Evolutionary conservation across 1,140 invertebrate species (phyloP).

Genomic region (Atopsyche davidsoni): DNA sequence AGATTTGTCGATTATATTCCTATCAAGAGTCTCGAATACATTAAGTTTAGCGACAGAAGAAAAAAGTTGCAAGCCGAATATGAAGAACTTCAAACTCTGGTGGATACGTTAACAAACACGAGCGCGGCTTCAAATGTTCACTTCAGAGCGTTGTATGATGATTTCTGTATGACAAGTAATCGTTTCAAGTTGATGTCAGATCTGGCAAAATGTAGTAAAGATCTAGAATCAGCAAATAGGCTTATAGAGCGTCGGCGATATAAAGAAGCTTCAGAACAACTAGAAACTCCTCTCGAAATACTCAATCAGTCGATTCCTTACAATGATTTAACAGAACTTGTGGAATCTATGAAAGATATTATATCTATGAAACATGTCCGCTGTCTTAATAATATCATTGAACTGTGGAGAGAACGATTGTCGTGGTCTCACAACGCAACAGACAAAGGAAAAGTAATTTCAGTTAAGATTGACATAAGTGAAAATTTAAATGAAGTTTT

Average conservation of each 20-base stretch:
- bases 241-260: slow-evolving; percentile 11
- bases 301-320: slow-evolving; percentile 7
- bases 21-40: slow-evolving; percentile 18
- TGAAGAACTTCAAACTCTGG: slow-evolving; percentile 7
- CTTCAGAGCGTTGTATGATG: slow-evolving; percentile 13
- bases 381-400: slow-evolving; percentile 17
- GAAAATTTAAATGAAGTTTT: slow-evolving; percentile 26
- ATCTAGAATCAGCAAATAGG: slow-evolving; percentile 12
- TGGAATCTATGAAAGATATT: slow-evolving; percentile 14
- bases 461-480: slow-evolving; percentile 14
- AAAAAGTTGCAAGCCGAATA: slow-evolving; percentile 10
- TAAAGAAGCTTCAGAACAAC: slow-evolving; percentile 17
- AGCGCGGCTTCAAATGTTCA: slow-evolving; percentile 4
- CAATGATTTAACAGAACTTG: slow-evolving; percentile 9
- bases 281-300: slow-evolving; percentile 11
- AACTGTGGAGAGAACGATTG: slow-evolving; percentile 22
- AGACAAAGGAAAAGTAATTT: slow-evolving; percentile 5
- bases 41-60: slow-evolving; percentile 12
- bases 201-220: slow-evolving; percentile 11
- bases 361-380: slow-evolving; percentile 13
- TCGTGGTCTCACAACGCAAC: slow-evolving; percentile 8
- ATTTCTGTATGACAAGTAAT: slow-evolving; percentile 6
- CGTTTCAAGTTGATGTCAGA: slow-evolving; percentile 13
- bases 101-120: slow-evolving; percentile 10
- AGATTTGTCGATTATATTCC: slow-evolving; percentile 16